Evolutionary conservation across 2,888 invertebrate genomes (phyloP).

Genomic region (Graphium colonna): DNA sequence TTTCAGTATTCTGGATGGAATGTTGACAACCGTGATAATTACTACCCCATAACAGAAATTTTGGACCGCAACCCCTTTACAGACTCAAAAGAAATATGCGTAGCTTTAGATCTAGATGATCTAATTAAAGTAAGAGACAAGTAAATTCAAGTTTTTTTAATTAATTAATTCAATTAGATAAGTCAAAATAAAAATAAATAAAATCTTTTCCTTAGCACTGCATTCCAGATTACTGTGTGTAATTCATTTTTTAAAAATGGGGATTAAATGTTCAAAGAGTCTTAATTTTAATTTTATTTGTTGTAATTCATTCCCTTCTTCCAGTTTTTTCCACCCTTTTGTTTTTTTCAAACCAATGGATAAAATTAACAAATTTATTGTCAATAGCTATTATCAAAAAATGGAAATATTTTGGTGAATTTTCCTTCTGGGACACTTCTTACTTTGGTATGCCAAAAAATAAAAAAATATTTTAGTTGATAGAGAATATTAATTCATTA

Average conservation of each 20-base stretch:
- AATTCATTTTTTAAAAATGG: conserved; percentile 71
- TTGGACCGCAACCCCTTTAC: conserved; percentile 74
- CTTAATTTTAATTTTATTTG: conserved; percentile 20
- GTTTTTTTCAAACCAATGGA: no score
- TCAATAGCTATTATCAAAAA: no score
- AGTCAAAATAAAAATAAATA: conserved; percentile 63
- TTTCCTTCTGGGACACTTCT: no score
- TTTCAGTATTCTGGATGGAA: conserved; percentile 82
- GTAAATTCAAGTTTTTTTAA: conserved; percentile 58
- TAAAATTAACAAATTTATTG: no score
- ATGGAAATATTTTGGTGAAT: no score
- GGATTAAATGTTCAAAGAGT: conserved; percentile 68
- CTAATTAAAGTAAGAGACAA: conserved; percentile 78
- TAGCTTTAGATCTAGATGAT: conserved; percentile 77
- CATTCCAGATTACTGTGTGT: conserved; percentile 74
- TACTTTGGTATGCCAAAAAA: no score
- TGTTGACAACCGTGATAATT: conserved; percentile 79
- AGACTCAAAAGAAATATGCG: conserved; percentile 77
- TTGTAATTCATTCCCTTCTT: no score
- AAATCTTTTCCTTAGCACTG: conserved; percentile 65
- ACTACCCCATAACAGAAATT: conserved; percentile 80
- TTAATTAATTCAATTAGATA: conserved; percentile 67
- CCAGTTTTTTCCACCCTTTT: no score
- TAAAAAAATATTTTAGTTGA: no score
- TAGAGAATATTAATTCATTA: no score